Evolutionary conservation across 2,797 vertebrate genomes (phyloP), one percentile per base, ranked within the genome.

Genomic region (Cuculus canorus): DNA sequence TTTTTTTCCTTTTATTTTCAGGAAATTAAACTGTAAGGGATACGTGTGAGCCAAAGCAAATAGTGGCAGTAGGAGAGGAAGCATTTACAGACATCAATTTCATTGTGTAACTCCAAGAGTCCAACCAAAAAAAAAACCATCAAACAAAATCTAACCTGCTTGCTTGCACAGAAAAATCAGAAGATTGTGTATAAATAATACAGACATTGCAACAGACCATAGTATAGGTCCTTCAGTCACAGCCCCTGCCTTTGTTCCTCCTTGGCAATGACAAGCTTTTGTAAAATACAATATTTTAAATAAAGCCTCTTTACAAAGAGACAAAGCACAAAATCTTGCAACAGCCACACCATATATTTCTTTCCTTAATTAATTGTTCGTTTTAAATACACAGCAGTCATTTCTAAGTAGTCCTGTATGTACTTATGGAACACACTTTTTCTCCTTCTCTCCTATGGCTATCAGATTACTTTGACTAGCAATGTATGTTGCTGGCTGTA

Each of bases 11-110:
- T 96, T 95, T 86, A 83, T 95, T 93, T 95, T 93, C 79, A 95
- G 90, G 88, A 92, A 97, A 96, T 96, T 94, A 96, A 95, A 82
- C 82, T 79, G 53, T 83, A 76, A 89, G 43, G 64, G 86, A 92
- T 57, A 91, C 18, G n/a, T 17, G 59, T 30, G 37, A 91, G 60
- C 83, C 94, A 94, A 96, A 95, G 75, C 88, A 96, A 95, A 96
- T 35, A 87, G 35, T 18, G 59, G 66, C 63, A 96, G 78, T 65
- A 94, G 63, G 72, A 95, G 32, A 96, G 83, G 76, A 93, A 87
- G 45, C 43, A 82, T 95, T 95, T 93, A 82, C 45, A 89, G 69
- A 89, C 73, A 95, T 82, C 80, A 76, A 15, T 19, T 91, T 41
- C 22, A 61, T 3, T 75, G 57, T 69, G 56, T 43, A 88, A 90